A percentile compares a stretch with the other conserved stretches of the same genome.
These are phyloP conservation scores for Osmerus eperlanus DNA, from an alignment of 2,113 vertebrate genomes.

Conservation along the genomic window DNA sequence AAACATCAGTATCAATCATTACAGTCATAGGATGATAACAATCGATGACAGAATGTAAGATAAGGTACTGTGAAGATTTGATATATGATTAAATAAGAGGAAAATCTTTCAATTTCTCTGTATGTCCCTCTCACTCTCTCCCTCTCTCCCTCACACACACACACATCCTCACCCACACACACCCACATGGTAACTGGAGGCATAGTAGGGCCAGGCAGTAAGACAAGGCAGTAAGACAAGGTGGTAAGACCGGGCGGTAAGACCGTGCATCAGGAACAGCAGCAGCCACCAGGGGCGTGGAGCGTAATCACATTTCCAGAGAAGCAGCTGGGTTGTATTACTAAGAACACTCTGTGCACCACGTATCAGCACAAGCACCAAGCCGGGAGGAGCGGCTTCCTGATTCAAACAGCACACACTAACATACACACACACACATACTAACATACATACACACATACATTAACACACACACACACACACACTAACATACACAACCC, in stretches of 20 bases:
- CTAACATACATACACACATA: neutral
- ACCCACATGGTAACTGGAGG: neutral
- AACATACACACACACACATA: neutral
- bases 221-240: too few species aligned
- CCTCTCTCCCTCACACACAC: too few species aligned
- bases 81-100: neutral
- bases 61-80: too few species aligned
- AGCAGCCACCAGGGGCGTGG: neutral
- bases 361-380: too few species aligned
- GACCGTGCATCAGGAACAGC: neutral
- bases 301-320: constrained; percentile 36
- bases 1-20: too few species aligned
- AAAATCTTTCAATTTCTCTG: neutral
- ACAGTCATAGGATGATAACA: too few species aligned
- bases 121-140: too few species aligned
- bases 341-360: neutral
- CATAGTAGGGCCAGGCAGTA: too few species aligned
- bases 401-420: constrained; percentile 25
- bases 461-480: constrained; percentile 53
- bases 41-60: too few species aligned
- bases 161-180: neutral
- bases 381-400: constrained; percentile 1
- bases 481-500: constrained; percentile 23
- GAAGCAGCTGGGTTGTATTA: constrained; percentile 34
- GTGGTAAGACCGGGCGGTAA: too few species aligned